These are phyloP conservation scores for Callinectes sapidus DNA, from an alignment of 2,888 invertebrate genomes.

Conservation along the genomic window DNA sequence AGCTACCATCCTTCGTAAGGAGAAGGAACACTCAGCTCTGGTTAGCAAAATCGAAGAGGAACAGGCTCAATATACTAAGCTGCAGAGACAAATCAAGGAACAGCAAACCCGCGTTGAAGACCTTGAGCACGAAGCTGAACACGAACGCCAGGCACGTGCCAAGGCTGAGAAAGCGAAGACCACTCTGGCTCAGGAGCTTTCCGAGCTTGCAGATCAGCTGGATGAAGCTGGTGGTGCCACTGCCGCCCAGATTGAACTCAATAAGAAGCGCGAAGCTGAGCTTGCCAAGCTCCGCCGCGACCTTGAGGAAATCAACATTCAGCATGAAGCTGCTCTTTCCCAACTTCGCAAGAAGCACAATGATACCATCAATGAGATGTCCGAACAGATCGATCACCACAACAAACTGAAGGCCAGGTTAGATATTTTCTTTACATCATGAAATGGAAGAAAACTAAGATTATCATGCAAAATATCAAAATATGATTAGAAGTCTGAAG, in stretches of 20 bases:
- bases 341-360: slow-evolving; percentile 80
- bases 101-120: slow-evolving; percentile 73
- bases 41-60: slow-evolving; percentile 83
- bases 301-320: slow-evolving; percentile 78
- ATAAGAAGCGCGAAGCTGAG: slow-evolving; percentile 80
- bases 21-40: slow-evolving; percentile 96
- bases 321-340: slow-evolving; percentile 78
- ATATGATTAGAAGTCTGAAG: neutral
- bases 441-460: neutral
- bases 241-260: slow-evolving; percentile 78
- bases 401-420: slow-evolving; percentile 98
- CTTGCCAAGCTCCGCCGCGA: slow-evolving; percentile 79
- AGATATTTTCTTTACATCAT: neutral
- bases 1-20: slow-evolving; percentile 98
- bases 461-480: neutral
- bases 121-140: slow-evolving; percentile 73
- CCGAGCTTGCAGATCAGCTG: slow-evolving; percentile 77
- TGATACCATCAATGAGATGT: slow-evolving; percentile 98
- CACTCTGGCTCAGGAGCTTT: slow-evolving; percentile 77
- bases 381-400: slow-evolving; percentile 99
- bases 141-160: slow-evolving; percentile 61
- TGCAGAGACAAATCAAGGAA: slow-evolving; percentile 66
- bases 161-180: slow-evolving; percentile 73
- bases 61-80: slow-evolving; percentile 51
- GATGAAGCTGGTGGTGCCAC: slow-evolving; percentile 80